phyloP scores from a whole-genome alignment of 2,888 invertebrate species.

The Cistogaster globosa region DNA sequence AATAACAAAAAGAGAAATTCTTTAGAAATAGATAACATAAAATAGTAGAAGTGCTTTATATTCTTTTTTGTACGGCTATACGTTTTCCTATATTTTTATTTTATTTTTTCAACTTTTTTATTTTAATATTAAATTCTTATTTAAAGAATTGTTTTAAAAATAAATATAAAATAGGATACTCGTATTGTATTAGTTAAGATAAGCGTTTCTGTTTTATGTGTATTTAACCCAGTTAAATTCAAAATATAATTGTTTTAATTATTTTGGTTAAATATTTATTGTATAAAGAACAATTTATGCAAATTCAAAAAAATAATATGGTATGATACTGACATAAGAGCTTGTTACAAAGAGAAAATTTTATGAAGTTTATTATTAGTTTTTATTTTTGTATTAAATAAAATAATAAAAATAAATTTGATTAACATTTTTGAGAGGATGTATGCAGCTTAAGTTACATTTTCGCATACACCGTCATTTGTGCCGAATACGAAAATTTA shows the following conservation, averaged over 20 bases:
- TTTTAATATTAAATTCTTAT: constrained; percentile 11
- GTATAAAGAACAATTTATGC: constrained; percentile 14
- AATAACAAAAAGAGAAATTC: neutral
- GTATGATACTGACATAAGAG: neutral
- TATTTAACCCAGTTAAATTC: constrained; percentile 30
- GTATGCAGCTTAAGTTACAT: too few species aligned
- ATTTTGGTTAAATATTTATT: constrained; percentile 38
- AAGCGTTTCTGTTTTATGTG: constrained; percentile 13
- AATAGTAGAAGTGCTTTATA: neutral
- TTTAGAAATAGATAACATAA: neutral
- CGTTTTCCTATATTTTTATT: neutral
- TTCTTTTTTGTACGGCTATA: neutral
- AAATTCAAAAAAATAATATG: neutral
- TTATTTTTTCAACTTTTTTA: neutral
- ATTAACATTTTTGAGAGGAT: too few species aligned
- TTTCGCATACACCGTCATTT: too few species aligned
- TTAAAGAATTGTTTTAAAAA: neutral
- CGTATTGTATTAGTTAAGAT: constrained; percentile 20
- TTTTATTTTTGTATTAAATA: too few species aligned
- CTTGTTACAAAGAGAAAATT: neutral
- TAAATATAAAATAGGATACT: neutral
- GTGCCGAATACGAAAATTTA: too few species aligned
- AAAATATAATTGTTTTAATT: constrained; percentile 8
- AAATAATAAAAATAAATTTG: too few species aligned
- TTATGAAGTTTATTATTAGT: too few species aligned